Evolutionary conservation across 2,113 vertebrate species (phyloP), one percentile per base, ranked within the genome.

Genomic region (Saccopteryx leptura): DNA sequence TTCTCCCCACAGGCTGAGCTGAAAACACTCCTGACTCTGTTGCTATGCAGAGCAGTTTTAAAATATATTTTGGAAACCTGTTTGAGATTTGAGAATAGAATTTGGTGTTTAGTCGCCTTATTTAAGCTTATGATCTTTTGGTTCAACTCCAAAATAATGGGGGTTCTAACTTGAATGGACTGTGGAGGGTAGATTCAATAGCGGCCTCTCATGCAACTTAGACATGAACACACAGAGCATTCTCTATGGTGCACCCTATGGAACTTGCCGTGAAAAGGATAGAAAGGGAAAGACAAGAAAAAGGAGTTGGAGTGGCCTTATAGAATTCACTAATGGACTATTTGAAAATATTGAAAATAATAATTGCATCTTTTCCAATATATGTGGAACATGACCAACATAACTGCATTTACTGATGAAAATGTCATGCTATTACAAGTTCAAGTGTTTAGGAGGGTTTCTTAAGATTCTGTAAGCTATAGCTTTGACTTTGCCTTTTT

Each of bases 31-130:
- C 58, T 76, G 80, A 93, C 74, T 95, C 52, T 68, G 74, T 93
- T 93, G 76, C 82, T 93, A 65, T 89, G 88, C 58, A 56, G 69
- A 97, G 75, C 81, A 83, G 28, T 83, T 97, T 96, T 91, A 80
- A 39, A 68, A 61, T 48, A 78, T 50, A 63, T 96, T 93, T 96
- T 90, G 19, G 91, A 81, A 94, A 89, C 60, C 83, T 89, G 24
- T 65, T 96, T 96, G 90, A 89, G 50, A 95, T 91, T 90, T 90
- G 96, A 86, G 75, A 79, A 33, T 61, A 78, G 68, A 84, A 76
- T 93, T 91, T 76, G 61, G 61, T 46, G 97, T 98, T 95, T n/a
- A 31, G 60, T 58, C 28, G 56, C 58, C 56, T 95, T 58, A 46
- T 94, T 95, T 86, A 56, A n/a, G 13, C 48, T 82, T 82, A 94